Base-by-base conservation (phyloP, 2,888 invertebrate species). In the Philhelius pedissequus region DNA sequence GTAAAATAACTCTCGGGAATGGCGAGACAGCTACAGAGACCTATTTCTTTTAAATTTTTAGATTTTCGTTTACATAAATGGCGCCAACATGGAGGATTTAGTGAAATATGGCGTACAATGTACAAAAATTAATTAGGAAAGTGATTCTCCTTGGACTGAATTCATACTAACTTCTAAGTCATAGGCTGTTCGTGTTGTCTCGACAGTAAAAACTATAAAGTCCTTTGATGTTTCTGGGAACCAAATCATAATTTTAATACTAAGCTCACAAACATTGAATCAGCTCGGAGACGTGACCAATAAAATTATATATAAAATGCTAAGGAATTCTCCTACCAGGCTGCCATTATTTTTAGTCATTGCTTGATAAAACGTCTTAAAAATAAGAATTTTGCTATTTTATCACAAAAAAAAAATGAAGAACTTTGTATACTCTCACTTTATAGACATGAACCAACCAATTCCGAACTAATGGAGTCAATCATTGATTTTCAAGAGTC, bases 401-500 rank as follows among this genome's bases (percentile, higher is more conserved):
- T 4, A 7, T 9, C 3, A 45, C 9, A 48, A 13, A 13, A 35
- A 35, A 30, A 30, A 32, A 30, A 18, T n/a, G n/a, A n/a, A n/a
- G n/a, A 15, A 27, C 3, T 32, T 64, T 15, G 45, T 48, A 50
- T 6, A 40, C 27, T 25, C 60, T 45, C 56, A 71, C 77, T 62
- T 62, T 54, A 32, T 38, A 35, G 27, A 9, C 64, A 22, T 40
- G 64, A 35, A 5, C 73, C 71, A 35, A 5, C 73, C 18, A 66
- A 35, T 30, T 52, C 27, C 30, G 7, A 48, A 13, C 69, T 83
- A 83, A 83, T 79, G 83, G 74, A 74, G 74, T 18, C 69, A 83
- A 83, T 75, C 79, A 74, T 64, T 58, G 83, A 70, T 45, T 81
- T 60, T 76, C 35, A 35, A 30, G 27, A 71, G 81, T 79, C 83